These are phyloP conservation scores for Lathamus discolor DNA, from an alignment of 2,113 vertebrate genomes.

Conservation along the genomic window DNA sequence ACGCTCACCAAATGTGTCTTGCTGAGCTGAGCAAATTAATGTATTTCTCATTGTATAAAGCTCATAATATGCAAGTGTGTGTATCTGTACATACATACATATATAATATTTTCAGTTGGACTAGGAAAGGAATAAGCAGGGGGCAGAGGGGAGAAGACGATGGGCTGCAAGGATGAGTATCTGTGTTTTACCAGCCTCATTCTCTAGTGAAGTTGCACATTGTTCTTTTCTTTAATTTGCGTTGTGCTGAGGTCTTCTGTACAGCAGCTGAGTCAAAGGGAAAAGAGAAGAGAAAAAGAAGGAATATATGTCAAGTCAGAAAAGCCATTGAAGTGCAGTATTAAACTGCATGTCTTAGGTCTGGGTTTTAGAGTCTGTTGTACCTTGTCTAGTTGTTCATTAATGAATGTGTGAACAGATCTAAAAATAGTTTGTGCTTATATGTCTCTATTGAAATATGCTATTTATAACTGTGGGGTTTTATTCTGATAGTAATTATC, in stretches of 20 bases:
- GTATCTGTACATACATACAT: background rate
- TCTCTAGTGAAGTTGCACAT: constrained; percentile 2
- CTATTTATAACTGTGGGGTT: background rate
- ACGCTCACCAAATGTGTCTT: constrained; percentile 35
- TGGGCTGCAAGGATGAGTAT: background rate
- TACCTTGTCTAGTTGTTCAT: background rate
- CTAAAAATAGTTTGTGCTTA: constrained; percentile 9
- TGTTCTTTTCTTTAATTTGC: constrained; percentile 25
- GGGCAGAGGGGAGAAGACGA: background rate
- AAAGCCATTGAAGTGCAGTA: background rate
- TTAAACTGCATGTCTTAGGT: background rate
- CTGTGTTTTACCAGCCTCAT: background rate
- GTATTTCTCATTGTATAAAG: background rate
- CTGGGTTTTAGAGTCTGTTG: background rate
- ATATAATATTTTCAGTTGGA: constrained; percentile 9
- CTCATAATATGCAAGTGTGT: background rate
- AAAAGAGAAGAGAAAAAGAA: background rate
- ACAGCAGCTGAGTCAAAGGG: background rate
- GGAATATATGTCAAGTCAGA: background rate
- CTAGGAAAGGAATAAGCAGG: background rate
- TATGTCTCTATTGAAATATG: background rate
- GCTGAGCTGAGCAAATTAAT: constrained; percentile 23
- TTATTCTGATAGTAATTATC: background rate
- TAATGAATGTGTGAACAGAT: background rate
- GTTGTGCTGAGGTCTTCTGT: background rate